These are phyloP conservation scores for Hippocampus abdominalis DNA, from an alignment of 2,113 vertebrate species.

Conservation along the genomic window DNA sequence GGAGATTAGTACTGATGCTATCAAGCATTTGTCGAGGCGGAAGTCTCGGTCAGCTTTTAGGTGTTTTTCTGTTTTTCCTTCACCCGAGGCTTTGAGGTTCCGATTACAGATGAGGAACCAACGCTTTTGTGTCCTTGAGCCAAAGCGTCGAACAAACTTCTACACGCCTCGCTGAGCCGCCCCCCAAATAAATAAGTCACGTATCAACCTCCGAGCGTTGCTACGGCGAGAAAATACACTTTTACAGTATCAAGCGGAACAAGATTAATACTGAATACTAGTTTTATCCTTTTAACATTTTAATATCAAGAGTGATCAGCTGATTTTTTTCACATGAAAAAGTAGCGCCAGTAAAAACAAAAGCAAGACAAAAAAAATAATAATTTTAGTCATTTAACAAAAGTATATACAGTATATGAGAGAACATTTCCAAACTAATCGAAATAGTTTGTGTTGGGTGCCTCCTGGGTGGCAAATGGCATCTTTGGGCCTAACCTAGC, in stretches of 20 bases:
- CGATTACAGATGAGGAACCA: constrained; percentile 50
- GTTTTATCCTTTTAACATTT: no score
- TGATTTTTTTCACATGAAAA: no score
- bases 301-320: no score
- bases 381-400: no score
- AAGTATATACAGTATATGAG: no score
- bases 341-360: no score
- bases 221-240: not conserved
- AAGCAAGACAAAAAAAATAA: no score
- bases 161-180: constrained; percentile 64
- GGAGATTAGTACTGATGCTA: constrained; percentile 48
- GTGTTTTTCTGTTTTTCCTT: constrained; percentile 39
- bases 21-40: constrained; percentile 39
- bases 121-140: constrained; percentile 64
- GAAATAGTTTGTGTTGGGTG: constrained; percentile 42
- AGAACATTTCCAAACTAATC: no score
- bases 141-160: constrained; percentile 48
- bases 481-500: not conserved
- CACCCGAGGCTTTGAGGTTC: constrained; percentile 57
- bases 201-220: constrained; percentile 69
- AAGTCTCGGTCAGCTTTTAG: constrained; percentile 45
- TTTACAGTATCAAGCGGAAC: not conserved
- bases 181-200: constrained; percentile 66
- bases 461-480: no score
- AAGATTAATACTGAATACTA: not conserved